Conservation (phyloP, 1,140 invertebrate genomes). For the Pseudoatta argentina region DNA sequence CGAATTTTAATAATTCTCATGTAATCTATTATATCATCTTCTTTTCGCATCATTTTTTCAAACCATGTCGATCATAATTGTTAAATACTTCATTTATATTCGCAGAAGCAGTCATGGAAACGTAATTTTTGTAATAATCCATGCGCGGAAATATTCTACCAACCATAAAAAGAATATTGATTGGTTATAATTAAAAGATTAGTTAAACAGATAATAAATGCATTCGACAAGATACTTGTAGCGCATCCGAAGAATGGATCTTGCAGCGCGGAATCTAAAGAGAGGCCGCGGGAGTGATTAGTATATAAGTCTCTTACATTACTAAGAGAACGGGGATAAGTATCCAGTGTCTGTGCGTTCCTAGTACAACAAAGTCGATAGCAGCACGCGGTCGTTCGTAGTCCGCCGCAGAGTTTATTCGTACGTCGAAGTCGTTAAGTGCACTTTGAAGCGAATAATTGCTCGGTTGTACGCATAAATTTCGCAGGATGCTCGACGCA, state of each 20-base stretch:
- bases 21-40: slow-evolving; percentile 6
- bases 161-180: slow-evolving; percentile 1
- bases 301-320: slow-evolving; percentile 18
- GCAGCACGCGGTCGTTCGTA: slow-evolving; percentile 37
- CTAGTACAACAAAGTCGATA: slow-evolving; percentile 38
- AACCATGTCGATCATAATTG: not conserved
- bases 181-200: slow-evolving; percentile 22
- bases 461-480: slow-evolving; percentile 72
- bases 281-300: slow-evolving; percentile 49
- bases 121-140: not conserved
- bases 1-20: not conserved
- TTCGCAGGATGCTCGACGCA: slow-evolving; percentile 47
- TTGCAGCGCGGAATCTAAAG: not conserved
- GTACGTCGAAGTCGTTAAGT: slow-evolving; percentile 75
- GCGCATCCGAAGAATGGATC: not conserved
- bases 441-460: slow-evolving; percentile 74
- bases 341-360: slow-evolving; percentile 41
- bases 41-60: not conserved
- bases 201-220: slow-evolving; percentile 21
- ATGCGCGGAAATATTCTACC: not conserved
- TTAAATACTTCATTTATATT: not conserved
- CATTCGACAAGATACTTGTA: not conserved
- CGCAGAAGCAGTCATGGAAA: not conserved
- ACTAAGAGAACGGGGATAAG: slow-evolving; percentile 51
- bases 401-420: slow-evolving; percentile 70